Evolutionary conservation across 2,888 invertebrate genomes (phyloP), one percentile per base, ranked within the genome.

Genomic region (Drosophila mulleri): DNA sequence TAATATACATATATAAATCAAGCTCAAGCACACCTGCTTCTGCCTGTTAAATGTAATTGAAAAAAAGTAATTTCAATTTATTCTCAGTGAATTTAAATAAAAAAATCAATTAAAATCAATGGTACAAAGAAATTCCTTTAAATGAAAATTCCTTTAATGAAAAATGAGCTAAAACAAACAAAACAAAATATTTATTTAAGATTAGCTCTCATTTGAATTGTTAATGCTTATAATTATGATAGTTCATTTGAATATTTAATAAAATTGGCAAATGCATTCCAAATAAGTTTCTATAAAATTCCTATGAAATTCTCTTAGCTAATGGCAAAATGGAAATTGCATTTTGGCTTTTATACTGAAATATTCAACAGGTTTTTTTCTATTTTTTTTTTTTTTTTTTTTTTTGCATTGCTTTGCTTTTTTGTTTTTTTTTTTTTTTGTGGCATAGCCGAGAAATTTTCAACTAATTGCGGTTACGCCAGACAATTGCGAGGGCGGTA

Each of bases 321-420:
- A 12, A 54, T 12, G 12, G 18, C 35, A 26, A 37, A 32, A 14
- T 52, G 39, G 26, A 41, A 54, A 26, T 26, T 54, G 12, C 39
- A 41, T 54, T 54, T 41, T 3, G 26, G n/a, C 7, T n/a, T 37
- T 37, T 12, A 29, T 26, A 4, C 37, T 11, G 14, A 29, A 54
- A 54, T 54, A 54, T 54, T n/a, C 54, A 54, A 54, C 54, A 54
- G 54, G 54, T 54, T 54, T 54, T 26, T 6, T 37, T 35, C 35
- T 0, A 3, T 26, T 26, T 26, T 26, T 3, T 26, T 4, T 26
- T 26, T 26, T 26, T 26, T 26, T 26, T 26, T 3, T 3, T 26
- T 26, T 26, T 26, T 26, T 26, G 4, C 26, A 26, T 3, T 26
- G 14, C 7, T 6, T 35, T 54, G 8, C 2, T 26, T 45, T 45